Evolutionary conservation across 2,797 vertebrate genomes (phyloP).

Genomic region (Gorsachius magnificus): DNA sequence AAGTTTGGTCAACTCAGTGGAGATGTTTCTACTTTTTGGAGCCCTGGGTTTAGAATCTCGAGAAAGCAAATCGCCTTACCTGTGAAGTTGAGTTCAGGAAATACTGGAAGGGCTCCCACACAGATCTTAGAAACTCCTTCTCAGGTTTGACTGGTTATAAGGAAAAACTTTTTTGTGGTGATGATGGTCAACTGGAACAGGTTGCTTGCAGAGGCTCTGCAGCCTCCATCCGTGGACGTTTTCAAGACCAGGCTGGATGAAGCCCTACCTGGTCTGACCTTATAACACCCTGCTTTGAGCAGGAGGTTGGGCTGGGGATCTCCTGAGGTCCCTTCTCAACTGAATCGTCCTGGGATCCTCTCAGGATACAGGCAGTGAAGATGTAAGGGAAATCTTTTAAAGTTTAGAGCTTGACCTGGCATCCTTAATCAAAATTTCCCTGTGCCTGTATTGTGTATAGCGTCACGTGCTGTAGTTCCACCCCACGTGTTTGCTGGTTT

Average conservation of each 20-base stretch:
- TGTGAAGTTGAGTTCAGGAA: background rate
- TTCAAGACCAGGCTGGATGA: background rate
- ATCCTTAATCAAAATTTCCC: background rate
- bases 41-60: background rate
- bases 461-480: background rate
- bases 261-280: background rate
- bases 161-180: background rate
- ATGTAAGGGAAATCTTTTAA: background rate
- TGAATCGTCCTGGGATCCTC: background rate
- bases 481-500: background rate
- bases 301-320: background rate
- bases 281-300: background rate
- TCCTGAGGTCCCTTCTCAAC: background rate
- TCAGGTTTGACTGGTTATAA: background rate
- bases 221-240: background rate
- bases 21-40: background rate
- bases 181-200: background rate
- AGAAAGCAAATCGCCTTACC: background rate
- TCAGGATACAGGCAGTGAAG: background rate
- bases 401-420: background rate
- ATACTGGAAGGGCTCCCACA: background rate
- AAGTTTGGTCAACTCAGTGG: fast-evolving
- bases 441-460: background rate
- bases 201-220: background rate
- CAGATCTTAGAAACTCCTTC: background rate